A percentile compares a stretch with the other conserved stretches of the same genome.
Conservation (phyloP, 2,888 invertebrate species). For the Drosophila mettleri region DNA sequence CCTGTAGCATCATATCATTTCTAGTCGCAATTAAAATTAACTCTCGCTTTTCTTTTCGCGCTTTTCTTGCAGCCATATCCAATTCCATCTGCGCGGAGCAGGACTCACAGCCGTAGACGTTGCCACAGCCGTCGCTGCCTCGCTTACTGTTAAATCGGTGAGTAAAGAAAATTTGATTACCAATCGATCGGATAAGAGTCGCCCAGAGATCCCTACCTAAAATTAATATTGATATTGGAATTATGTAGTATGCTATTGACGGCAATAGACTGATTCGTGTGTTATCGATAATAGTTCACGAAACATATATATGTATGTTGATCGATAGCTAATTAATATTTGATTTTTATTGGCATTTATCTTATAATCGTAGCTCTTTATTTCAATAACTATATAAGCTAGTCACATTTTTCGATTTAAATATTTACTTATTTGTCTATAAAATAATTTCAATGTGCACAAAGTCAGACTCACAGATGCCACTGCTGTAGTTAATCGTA, state of each 20-base stretch:
- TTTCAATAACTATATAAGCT: background rate
- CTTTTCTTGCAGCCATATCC: conserved; percentile 51
- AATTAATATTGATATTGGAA: too few species aligned
- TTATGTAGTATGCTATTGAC: too few species aligned
- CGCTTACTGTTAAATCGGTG: conserved; percentile 36
- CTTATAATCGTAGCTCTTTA: background rate
- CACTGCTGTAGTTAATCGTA: conserved; percentile 1
- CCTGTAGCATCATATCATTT: conserved; percentile 22
- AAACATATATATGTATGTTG: too few species aligned
- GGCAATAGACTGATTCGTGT: background rate
- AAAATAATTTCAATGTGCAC: background rate
- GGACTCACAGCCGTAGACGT: conserved; percentile 35
- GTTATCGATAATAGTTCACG: background rate
- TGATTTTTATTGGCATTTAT: background rate
- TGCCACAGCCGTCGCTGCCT: conserved; percentile 33
- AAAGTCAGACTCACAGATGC: background rate
- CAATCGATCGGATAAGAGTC: background rate
- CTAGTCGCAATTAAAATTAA: conserved; percentile 11
- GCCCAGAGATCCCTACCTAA: too few species aligned
- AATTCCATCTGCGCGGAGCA: conserved; percentile 44
- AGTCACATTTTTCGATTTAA: background rate
- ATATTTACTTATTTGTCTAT: background rate
- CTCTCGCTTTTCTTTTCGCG: conserved; percentile 4
- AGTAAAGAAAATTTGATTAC: conserved; percentile 17
- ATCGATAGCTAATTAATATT: background rate